These are phyloP conservation scores for Piprites chloris DNA, from an alignment of 2,113 vertebrate genomes.

Conservation along the genomic window DNA sequence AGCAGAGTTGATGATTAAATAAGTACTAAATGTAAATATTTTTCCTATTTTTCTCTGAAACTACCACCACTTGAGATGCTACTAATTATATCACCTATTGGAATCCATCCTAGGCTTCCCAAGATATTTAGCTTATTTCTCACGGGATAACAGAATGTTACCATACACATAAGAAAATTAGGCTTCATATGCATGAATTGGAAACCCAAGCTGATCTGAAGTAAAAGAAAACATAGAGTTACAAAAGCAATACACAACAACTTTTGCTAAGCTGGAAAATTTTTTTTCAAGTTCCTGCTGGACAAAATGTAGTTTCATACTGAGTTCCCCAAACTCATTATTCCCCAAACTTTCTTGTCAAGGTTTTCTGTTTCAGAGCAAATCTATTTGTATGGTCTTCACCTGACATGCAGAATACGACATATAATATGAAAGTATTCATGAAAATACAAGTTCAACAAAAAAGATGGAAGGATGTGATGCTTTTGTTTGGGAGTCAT, in stretches of 20 bases:
- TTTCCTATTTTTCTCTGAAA: constrained; percentile 17
- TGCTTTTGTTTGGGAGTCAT: neutral
- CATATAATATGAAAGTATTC: neutral
- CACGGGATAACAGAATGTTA: neutral
- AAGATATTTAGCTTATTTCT: constrained; percentile 20
- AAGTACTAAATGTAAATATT: constrained; percentile 18
- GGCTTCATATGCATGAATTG: neutral
- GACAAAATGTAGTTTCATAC: neutral
- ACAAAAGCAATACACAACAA: neutral
- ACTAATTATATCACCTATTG: constrained; percentile 29
- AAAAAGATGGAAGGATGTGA: neutral
- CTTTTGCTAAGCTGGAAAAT: neutral
- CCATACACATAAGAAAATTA: neutral
- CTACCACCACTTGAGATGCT: neutral
- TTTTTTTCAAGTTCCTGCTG: neutral
- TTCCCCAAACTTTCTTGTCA: neutral
- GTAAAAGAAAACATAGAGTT: neutral
- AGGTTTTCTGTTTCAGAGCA: neutral
- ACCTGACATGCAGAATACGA: neutral
- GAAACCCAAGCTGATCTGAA: neutral
- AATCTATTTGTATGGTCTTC: neutral
- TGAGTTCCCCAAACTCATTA: neutral
- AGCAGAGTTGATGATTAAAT: neutral
- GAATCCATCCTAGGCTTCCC: constrained; percentile 20
- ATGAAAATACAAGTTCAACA: neutral